Percentiles rank a stretch among this genome's conserved stretches.
These are phyloP conservation scores for Thunnus maccoyii DNA, from an alignment of 2,113 vertebrate species.

Conservation along the genomic window DNA sequence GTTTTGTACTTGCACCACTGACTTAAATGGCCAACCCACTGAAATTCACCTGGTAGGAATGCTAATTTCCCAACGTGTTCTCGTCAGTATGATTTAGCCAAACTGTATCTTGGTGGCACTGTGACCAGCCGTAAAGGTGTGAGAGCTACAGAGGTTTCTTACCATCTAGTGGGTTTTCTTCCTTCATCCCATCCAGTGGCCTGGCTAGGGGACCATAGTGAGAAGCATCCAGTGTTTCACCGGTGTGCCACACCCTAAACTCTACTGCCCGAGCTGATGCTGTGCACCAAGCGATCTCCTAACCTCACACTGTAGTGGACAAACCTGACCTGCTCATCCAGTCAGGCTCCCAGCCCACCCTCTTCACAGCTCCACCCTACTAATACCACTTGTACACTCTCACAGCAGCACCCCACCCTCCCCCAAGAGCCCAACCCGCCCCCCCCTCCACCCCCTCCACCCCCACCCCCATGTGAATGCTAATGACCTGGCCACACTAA, in stretches of 20 bases:
- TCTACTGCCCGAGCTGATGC: slow-evolving; percentile 26
- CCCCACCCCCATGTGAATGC: slow-evolving; percentile 73
- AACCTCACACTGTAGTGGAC: slow-evolving; percentile 28
- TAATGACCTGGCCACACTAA: slow-evolving; percentile 78
- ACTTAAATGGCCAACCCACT: neutral
- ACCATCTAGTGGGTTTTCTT: slow-evolving; percentile 84
- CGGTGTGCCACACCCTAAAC: slow-evolving; percentile 46
- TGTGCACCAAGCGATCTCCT: slow-evolving; percentile 22
- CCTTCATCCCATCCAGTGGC: slow-evolving; percentile 81
- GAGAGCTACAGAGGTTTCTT: slow-evolving; percentile 41
- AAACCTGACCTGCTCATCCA: slow-evolving; percentile 36
- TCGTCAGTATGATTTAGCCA: neutral
- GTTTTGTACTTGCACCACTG: neutral
- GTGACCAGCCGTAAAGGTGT: neutral
- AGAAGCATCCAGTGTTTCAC: slow-evolving; percentile 55
- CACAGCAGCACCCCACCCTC: slow-evolving; percentile 29
- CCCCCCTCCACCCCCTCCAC: slow-evolving; percentile 8
- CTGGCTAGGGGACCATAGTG: slow-evolving; percentile 53
- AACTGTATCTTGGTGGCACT: neutral
- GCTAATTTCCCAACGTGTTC: neutral
- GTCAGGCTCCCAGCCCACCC: slow-evolving; percentile 37
- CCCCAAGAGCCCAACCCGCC: neutral
- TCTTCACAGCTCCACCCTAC: slow-evolving; percentile 67
- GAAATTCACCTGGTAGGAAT: neutral
- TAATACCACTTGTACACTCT: slow-evolving; percentile 68